Conservation (phyloP, 1,140 invertebrate species). For the Heliconius eleuchia region DNA sequence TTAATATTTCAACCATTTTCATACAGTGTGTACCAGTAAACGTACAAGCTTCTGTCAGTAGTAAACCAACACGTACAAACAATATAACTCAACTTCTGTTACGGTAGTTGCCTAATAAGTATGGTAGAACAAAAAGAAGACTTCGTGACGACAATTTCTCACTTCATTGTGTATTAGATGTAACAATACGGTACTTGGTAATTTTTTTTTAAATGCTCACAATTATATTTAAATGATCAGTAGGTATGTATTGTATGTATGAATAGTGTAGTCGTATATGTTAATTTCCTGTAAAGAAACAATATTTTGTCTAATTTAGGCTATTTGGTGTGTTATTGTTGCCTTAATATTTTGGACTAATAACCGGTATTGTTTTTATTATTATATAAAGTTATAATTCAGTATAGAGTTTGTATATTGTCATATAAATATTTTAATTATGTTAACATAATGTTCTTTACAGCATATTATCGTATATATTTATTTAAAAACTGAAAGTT, state of each 20-base stretch:
- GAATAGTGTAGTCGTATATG: neutral
- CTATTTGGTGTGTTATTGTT: neutral
- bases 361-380: neutral
- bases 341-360: neutral
- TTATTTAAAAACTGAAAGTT: too few species aligned
- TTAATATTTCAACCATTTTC: neutral
- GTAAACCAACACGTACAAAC: conserved; percentile 31
- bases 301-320: conserved; percentile 25
- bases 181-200: conserved; percentile 36
- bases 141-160: conserved; percentile 47
- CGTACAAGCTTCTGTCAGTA: conserved; percentile 32
- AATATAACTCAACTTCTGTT: conserved; percentile 54
- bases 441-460: too few species aligned
- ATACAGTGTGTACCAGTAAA: neutral
- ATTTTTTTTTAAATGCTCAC: conserved; percentile 42
- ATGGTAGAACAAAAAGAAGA: conserved; percentile 22
- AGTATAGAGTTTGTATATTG: neutral
- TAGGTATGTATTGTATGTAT: neutral
- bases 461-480: too few species aligned
- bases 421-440: too few species aligned
- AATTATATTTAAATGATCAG: conserved; percentile 34
- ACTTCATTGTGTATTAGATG: conserved; percentile 35
- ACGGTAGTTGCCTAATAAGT: conserved; percentile 52
- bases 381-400: neutral
- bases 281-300: conserved; percentile 1